These are phyloP conservation scores for Panulirus ornatus DNA, from an alignment of 1,140 invertebrate species.

Conservation along the genomic window DNA sequence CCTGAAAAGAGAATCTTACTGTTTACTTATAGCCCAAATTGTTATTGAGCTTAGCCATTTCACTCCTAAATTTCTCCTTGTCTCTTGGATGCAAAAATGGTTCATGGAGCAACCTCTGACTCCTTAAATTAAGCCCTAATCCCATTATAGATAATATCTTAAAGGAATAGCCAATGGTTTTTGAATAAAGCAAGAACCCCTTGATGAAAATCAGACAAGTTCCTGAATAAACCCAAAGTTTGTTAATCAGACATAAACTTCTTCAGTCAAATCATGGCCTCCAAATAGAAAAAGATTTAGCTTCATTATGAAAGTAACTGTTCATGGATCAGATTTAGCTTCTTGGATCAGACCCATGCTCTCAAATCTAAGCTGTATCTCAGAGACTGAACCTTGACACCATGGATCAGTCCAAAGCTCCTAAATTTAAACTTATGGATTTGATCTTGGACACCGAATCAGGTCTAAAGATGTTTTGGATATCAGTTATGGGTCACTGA, in stretches of 20 bases:
- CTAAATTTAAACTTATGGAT: not conserved
- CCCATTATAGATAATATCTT: not conserved
- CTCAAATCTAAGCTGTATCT: not conserved
- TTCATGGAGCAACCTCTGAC: conserved; percentile 2
- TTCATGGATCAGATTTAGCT: not conserved
- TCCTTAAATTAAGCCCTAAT: conserved; percentile 16
- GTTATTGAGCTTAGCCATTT: not conserved
- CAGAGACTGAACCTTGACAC: not conserved
- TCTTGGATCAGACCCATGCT: conserved; percentile 1
- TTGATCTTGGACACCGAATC: too few relatives aligned
- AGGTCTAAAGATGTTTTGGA: too few relatives aligned
- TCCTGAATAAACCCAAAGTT: too few relatives aligned
- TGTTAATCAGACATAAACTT: too few relatives aligned
- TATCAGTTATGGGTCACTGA: conserved; percentile 14
- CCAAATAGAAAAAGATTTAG: too few relatives aligned
- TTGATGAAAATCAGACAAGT: too few relatives aligned
- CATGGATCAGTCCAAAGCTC: not conserved
- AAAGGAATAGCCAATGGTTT: not conserved
- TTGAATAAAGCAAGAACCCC: too few relatives aligned
- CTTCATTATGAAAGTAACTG: too few relatives aligned
- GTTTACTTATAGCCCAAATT: not conserved
- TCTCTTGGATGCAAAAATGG: not conserved
- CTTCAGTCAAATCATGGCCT: not conserved
- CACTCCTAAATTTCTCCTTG: not conserved
- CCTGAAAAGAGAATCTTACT: not conserved